Base-by-base conservation (phyloP, 92 coral and sea anemone genomes). In the Paragorgia papillata region DNA sequence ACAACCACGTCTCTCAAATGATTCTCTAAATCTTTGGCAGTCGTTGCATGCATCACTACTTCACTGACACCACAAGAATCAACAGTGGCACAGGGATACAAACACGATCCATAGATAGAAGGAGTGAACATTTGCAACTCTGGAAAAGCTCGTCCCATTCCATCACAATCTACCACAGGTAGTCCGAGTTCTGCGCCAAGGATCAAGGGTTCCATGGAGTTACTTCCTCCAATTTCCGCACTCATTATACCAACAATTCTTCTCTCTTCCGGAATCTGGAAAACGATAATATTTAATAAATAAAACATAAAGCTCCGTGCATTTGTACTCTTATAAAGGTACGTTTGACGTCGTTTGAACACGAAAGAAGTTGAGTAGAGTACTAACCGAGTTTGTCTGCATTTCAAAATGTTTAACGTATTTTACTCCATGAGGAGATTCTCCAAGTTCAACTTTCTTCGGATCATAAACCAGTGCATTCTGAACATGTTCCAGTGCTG, bases 121-220 rank as follows among this genome's bases (percentile, higher is more conserved):
- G 98, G 98, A 51, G 85, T 37, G 64, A 86, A 82, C 98, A 94
- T 94, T 31, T 91, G 96, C 35, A 94, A 81, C 73, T 91, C 92
- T 40, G 98, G 98, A 78, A 94, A 94, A 26, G 98, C 98, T 76
- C 98, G 97, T 10, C 98, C 98, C 98, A 94, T 94, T 79, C 97
- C 97, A 82, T 94, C 98, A 31, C 92, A 97, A 59, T 94, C 98
- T 19, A 94, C 97, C 69, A 91, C 87, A 62, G 98, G 98, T 29
- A 94, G 73, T 32, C 94, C 88, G 20, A 85, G 82, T 26, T 86
- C 81, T 15, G 95, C 97, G 40, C 87, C 98, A 0, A 79, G 83
- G 32, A 76, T 88, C 3, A 94, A 74, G 32, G 98, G 98, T 34
- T 84, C 95, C 44, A 91, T 62, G 0, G 98, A 94, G 76, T 94